Evolutionary conservation across 2,113 vertebrate species (phyloP), one percentile per base, ranked within the genome.

Genomic region (Bombycilla garrulus): DNA sequence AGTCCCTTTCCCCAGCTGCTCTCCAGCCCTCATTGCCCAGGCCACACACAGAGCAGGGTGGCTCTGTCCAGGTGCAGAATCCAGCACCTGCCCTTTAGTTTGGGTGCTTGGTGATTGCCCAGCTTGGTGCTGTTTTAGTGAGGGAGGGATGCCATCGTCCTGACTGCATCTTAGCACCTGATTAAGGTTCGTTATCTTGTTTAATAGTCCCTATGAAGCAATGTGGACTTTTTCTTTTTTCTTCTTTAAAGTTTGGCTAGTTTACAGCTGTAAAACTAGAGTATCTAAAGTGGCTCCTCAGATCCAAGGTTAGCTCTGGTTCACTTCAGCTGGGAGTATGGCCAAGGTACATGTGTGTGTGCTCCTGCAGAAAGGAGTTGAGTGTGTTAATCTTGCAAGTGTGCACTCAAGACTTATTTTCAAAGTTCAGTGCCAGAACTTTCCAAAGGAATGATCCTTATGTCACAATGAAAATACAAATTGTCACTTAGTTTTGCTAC

Each of bases 301-400:
- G 12, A 47, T 26, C 22, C 47, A 7, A 57, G 60, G 17, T n/a
- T 48, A 26, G 35, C 13, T 69, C 14, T 82, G 36, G 15, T 19
- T 79, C 23, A 10, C 24, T 26, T 79, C 47, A 38, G 12, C 15
- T 50, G 19, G 19, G 26, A 31, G 1, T 20, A 7, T 18, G 26
- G 35, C 40, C 6, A 11, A 22, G 19, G 38, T 28, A 29, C 17
- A 4, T 9, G 9, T 4, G 4, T 4, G 4, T 31, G 0, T 31
- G 40, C 51, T 70, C 69, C 74, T 65, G 47, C 61, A 72, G 28
- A 64, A 48, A n/a, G 19, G 2, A 3, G 5, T 11, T 48, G 18
- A 33, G 40, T 22, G 58, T 33, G 14, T 42, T 4, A 67, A 50
- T 14, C 6, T 4, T 22, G 50, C 40, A 91, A 56, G 9, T 5